phyloP scores from a whole-genome alignment of 2,888 invertebrate genomes.

The Ornithoptera alexandrae region DNA sequence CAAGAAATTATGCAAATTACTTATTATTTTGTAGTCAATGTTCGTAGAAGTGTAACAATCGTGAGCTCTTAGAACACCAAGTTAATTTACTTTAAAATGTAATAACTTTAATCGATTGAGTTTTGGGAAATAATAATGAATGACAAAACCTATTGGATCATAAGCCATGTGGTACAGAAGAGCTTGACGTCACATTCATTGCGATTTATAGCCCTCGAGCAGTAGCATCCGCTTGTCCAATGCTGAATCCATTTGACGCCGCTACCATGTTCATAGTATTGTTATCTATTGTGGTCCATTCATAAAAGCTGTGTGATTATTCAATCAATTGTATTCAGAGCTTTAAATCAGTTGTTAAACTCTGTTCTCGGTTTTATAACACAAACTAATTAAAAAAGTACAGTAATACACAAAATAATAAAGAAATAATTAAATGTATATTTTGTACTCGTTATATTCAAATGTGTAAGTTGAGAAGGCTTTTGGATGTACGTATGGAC shows the following conservation, averaged over 20 bases:
- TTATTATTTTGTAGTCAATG: neutral
- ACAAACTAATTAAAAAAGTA: too few relatives aligned
- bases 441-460: neutral
- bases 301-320: conserved; percentile 17
- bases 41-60: neutral
- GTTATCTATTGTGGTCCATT: conserved; percentile 28
- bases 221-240: conserved; percentile 37
- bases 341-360: conserved; percentile 1
- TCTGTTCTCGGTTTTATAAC: too few relatives aligned
- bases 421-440: neutral
- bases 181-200: conserved; percentile 26
- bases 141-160: neutral
- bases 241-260: conserved; percentile 36
- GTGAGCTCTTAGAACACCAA: neutral
- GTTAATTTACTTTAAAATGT: neutral
- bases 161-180: conserved; percentile 8
- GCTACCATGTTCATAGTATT: conserved; percentile 29
- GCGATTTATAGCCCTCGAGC: conserved; percentile 37
- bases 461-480: neutral
- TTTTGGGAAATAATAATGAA: conserved; percentile 13
- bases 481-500: neutral
- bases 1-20: neutral
- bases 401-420: too few relatives aligned
- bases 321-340: conserved; percentile 11
- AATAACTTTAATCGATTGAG: neutral